These are phyloP conservation scores for Melieria crassipennis DNA, from an alignment of 2,888 invertebrate genomes.

Conservation along the genomic window DNA sequence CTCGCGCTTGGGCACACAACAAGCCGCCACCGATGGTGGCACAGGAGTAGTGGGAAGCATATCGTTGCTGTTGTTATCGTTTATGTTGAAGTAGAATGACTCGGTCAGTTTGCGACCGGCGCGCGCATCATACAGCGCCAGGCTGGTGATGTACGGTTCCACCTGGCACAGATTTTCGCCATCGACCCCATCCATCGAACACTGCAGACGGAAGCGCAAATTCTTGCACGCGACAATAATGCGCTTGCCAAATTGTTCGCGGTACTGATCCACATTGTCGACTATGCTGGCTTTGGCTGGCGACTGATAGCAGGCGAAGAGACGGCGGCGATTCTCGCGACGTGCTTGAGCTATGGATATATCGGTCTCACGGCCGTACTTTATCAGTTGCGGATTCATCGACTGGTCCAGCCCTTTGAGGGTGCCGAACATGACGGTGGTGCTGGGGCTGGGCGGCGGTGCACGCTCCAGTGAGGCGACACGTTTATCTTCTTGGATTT, in stretches of 20 bases:
- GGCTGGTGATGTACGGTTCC: constrained; percentile 91
- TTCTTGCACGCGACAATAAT: constrained; percentile 85
- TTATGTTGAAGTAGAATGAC: constrained; percentile 91
- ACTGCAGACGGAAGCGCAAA: constrained; percentile 83
- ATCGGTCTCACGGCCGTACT: constrained; percentile 91
- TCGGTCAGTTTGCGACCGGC: constrained; percentile 89
- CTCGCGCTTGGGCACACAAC: constrained; percentile 51
- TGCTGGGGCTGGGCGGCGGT: constrained; percentile 71
- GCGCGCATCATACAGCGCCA: constrained; percentile 90
- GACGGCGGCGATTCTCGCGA: constrained; percentile 80
- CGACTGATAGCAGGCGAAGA: constrained; percentile 77
- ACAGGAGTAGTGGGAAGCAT: constrained; percentile 66
- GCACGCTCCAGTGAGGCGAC: constrained; percentile 74
- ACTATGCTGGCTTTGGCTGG: constrained; percentile 63
- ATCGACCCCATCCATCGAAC: constrained; percentile 70
- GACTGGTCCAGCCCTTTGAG: constrained; percentile 89
- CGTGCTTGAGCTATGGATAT: constrained; percentile 83
- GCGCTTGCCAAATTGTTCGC: constrained; percentile 88
- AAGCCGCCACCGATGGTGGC: constrained; percentile 53
- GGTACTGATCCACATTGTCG: constrained; percentile 77
- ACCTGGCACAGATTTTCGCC: constrained; percentile 75
- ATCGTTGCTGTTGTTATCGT: constrained; percentile 76
- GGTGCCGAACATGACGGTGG: constrained; percentile 79
- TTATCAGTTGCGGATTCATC: constrained; percentile 90
- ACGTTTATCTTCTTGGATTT: constrained; percentile 81